These are phyloP conservation scores for Diplogasteroides magnus DNA, from an alignment of 1,140 invertebrate species.

Conservation along the genomic window DNA sequence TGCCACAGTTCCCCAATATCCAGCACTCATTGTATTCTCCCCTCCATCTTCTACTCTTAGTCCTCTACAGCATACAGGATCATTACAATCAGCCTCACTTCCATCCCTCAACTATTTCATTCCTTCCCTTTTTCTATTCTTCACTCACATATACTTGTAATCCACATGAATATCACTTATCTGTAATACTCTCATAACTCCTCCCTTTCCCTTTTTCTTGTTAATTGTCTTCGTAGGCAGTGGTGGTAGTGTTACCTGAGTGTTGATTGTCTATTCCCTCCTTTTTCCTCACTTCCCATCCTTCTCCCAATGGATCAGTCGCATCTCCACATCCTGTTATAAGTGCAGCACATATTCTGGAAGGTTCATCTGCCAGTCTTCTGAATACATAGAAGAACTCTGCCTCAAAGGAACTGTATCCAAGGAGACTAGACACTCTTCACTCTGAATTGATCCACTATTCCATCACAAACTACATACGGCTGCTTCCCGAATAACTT, in stretches of 20 bases:
- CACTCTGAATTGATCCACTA: constrained; percentile 28
- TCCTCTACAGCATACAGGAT: constrained; percentile 59
- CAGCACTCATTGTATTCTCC: constrained; percentile 27
- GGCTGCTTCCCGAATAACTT: constrained; percentile 22
- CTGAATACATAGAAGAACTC: constrained; percentile 35
- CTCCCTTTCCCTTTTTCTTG: neutral
- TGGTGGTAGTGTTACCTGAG: neutral
- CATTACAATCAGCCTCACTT: constrained; percentile 56
- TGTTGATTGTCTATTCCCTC: neutral
- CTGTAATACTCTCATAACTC: constrained; percentile 56
- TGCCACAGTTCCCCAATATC: constrained; percentile 51
- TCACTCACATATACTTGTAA: constrained; percentile 52
- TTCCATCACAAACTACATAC: constrained; percentile 28
- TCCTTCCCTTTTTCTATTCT: too few relatives aligned
- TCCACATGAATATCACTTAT: constrained; percentile 60
- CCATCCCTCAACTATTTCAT: too few relatives aligned
- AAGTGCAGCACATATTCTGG: constrained; percentile 26
- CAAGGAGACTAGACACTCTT: constrained; percentile 9
- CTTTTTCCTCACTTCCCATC: constrained; percentile 19
- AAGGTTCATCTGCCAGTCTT: constrained; percentile 20
- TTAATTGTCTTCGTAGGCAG: neutral
- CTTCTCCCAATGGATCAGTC: constrained; percentile 14
- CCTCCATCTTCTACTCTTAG: neutral
- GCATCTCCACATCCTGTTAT: constrained; percentile 25
- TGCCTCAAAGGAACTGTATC: constrained; percentile 19